Evolutionary conservation across 1,140 invertebrate species (phyloP).

Genomic region (Ceratina japonica): DNA sequence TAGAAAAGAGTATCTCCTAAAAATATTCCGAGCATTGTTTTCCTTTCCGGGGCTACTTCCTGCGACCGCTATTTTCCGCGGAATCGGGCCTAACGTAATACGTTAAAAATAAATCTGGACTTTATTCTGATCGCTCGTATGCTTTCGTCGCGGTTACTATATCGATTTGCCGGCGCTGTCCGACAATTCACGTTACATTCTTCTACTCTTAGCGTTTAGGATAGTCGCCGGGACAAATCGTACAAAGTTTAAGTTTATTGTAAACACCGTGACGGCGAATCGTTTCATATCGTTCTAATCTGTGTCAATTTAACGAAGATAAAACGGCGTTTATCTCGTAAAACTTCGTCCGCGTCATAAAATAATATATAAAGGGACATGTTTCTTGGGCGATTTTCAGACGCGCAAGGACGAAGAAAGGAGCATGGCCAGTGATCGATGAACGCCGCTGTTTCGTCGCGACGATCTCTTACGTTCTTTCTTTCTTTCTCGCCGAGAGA

Average conservation of each 20-base stretch:
- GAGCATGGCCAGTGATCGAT: slow-evolving; percentile 48
- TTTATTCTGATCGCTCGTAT: slow-evolving; percentile 33
- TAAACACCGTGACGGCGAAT: too few relatives aligned
- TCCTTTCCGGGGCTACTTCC: background rate
- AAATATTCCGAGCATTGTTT: background rate
- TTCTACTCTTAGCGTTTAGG: too few relatives aligned
- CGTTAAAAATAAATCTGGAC: slow-evolving; percentile 49
- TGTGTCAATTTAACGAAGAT: background rate
- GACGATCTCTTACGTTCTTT: slow-evolving; percentile 12
- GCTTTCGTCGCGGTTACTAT: slow-evolving; percentile 4
- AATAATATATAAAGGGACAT: background rate
- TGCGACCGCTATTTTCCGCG: background rate
- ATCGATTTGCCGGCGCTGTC: slow-evolving; percentile 6
- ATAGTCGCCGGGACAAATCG: too few relatives aligned
- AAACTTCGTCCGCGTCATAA: too few relatives aligned
- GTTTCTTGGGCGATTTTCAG: slow-evolving; percentile 26
- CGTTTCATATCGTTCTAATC: background rate
- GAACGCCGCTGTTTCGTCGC: slow-evolving; percentile 17
- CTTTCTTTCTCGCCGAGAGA: slow-evolving; percentile 4
- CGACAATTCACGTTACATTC: background rate
- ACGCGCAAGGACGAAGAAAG: background rate
- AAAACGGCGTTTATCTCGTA: too few relatives aligned
- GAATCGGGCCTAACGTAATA: slow-evolving; percentile 15
- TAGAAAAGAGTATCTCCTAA: too few relatives aligned
- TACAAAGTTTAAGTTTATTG: too few relatives aligned